Evolutionary conservation across 2,888 invertebrate genomes (phyloP), one percentile per base, ranked within the genome.

Genomic region (Drosophila maculinotata): DNA sequence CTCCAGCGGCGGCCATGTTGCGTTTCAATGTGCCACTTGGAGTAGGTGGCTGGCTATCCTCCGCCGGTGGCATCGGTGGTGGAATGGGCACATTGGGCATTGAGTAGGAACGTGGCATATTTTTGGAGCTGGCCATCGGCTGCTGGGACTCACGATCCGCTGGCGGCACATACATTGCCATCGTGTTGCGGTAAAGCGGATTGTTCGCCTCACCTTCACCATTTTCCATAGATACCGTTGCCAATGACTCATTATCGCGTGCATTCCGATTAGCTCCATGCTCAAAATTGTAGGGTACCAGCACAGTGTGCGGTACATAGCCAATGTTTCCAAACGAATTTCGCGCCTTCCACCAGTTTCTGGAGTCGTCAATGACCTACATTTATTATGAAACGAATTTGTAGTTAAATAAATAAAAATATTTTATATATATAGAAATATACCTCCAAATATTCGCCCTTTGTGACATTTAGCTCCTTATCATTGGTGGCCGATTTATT

Each of bases 301-400:
- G 96, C 89, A 99, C 99, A 31, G 99, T 99, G 92, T 99, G 97
- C 12, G 99, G 99, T 76, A 99, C 99, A 92, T 98, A 98, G 73
- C 98, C 97, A 73, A 96, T 93, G 92, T 95, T 94, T 65, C 98
- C 97, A 89, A 94, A 94, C 85, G 94, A 94, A 92, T 97, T 98
- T 83, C 95, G 94, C 76, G 95, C 97, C 92, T 97, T 98, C 99
- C 97, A 99, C 99, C 99, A 99, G 92, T 99, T 99, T 82, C 98
- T 94, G 51, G 96, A 96, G 92, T 98, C 97, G 91, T 99, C 99
- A 85, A 99, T 93, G 77, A 99, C 95, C 97, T 98, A 91, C 17
- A 6, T 17, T 31, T 4, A 12, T 17, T 15, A 25, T 3, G 3
- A 15, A n/a, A n/a, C n/a, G n/a, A n/a, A n/a, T n/a, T n/a, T n/a